Conservation (phyloP, 2,113 vertebrate genomes). For the Brachyhypopomus occidentalis region DNA sequence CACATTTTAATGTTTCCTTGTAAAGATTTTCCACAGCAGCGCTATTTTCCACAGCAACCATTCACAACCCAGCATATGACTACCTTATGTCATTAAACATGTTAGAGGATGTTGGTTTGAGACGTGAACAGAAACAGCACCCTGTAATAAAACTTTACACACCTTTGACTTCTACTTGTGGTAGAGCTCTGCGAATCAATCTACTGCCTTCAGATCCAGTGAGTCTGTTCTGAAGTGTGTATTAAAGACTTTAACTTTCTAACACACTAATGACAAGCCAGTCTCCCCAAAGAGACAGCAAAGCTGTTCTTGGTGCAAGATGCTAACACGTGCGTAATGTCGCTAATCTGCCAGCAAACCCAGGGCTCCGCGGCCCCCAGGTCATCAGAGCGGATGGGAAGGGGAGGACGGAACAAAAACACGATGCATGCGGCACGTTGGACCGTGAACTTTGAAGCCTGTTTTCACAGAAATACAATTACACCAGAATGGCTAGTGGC, state of each 20-base stretch:
- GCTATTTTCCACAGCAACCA: slow-evolving; percentile 37
- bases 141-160: slow-evolving; percentile 42
- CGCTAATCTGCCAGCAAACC: slow-evolving; percentile 32
- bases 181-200: slow-evolving; percentile 17
- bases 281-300: not conserved
- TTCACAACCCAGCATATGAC: slow-evolving; percentile 18
- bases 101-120: slow-evolving; percentile 24
- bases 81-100: slow-evolving; percentile 30
- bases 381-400: slow-evolving; percentile 35
- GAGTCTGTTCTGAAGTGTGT: slow-evolving; percentile 14
- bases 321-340: slow-evolving; percentile 35
- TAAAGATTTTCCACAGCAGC: not conserved
- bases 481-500: slow-evolving; percentile 8
- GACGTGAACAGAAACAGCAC: slow-evolving; percentile 4
- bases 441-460: slow-evolving; percentile 41
- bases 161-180: slow-evolving; percentile 20
- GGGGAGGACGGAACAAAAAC: slow-evolving; percentile 11
- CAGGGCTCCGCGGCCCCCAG: slow-evolving; percentile 24
- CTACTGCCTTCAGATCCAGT: slow-evolving; percentile 25
- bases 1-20: no score
- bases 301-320: not conserved
- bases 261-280: not conserved
- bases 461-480: slow-evolving; percentile 32
- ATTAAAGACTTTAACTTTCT: not conserved
- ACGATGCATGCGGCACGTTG: slow-evolving; percentile 18